A percentile compares a stretch with the other conserved stretches of the same genome.
Conservation (phyloP, 2,113 vertebrate genomes). For the Cololabis saira region DNA sequence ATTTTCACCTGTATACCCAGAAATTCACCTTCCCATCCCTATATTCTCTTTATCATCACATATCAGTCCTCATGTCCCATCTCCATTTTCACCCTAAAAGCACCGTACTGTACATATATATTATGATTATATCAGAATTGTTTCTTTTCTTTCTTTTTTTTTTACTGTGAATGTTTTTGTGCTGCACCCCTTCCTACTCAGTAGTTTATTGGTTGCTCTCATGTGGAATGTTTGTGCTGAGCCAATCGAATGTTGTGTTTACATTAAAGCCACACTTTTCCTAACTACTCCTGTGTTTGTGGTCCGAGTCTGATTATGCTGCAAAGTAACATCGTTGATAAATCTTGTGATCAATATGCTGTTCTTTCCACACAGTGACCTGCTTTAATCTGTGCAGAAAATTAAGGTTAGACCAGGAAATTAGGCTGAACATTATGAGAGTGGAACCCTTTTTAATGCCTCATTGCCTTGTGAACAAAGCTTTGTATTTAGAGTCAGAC, state of each 20-base stretch:
- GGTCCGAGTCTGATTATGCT: conserved; percentile 47
- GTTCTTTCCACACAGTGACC: conserved; percentile 31
- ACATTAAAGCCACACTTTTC: conserved; percentile 84
- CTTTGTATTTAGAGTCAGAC: conserved; percentile 56
- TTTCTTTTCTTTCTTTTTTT: conserved; percentile 74
- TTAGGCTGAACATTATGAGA: conserved; percentile 68
- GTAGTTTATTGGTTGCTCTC: conserved; percentile 83
- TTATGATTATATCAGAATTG: conserved; percentile 81
- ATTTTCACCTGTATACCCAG: conserved; percentile 72
- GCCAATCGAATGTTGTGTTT: conserved; percentile 84
- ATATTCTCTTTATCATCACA: conserved; percentile 71
- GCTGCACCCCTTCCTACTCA: conserved; percentile 76
- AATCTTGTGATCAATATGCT: neutral
- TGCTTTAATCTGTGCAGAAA: conserved; percentile 48
- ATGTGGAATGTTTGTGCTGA: conserved; percentile 85
- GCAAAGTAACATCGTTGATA: neutral
- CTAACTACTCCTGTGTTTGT: conserved; percentile 68
- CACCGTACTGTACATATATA: conserved; percentile 83
- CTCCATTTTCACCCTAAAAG: conserved; percentile 76
- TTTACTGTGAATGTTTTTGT: conserved; percentile 84
- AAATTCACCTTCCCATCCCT: conserved; percentile 46
- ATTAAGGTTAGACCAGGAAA: conserved; percentile 59
- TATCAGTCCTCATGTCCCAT: conserved; percentile 70
- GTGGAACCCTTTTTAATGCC: conserved; percentile 57
- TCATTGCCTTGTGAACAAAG: conserved; percentile 52